Base-by-base conservation (phyloP, 2,888 invertebrate genomes). In the Xanthostigma xanthostigma region DNA sequence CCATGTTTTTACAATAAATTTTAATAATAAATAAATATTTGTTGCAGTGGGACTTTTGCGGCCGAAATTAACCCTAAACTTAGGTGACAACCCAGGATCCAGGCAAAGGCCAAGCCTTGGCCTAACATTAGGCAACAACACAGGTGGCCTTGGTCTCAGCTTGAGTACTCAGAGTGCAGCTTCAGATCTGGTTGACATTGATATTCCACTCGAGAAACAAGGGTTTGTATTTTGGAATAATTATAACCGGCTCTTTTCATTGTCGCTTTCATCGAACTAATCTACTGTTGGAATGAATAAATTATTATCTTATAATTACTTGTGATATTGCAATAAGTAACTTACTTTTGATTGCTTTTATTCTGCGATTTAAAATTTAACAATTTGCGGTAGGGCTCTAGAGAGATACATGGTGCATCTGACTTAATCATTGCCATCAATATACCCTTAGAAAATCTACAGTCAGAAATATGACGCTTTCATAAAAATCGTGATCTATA, bases 131-230 rank as follows among this genome's bases (percentile, higher is more conserved):
- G 57, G 60, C 36, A 27, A 27, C 27, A 27, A 27, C 27, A 62
- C 62, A 46, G 56, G 63, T 36, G 69, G 69, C 44, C 57, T 70
- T 45, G 66, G 67, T 36, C 60, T 75, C 50, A 71, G 73, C 55
- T 66, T 72, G 52, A 64, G 64, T 36, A 66, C 69, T 42, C 61
- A 71, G 50, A 74, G 74, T 50, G 60, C 68, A 39, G 78, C 78
- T 49, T 78, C 81, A 45, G 85, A 87, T 63, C 73, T 82, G 53
- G 81, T 92, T 55, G 90, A 92, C 63, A 77, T 83, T 8, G 75
- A 81, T 54, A 74, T 90, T 57, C 87, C 91, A 54, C 73, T 92
- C 55, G 88, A 91, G 64, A 77, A 88, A 65, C 92, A 92, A 72
- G 87, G 86, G 91, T 91, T 68, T 69, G 39, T 13, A 35, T 44